Percentiles rank a stretch among this genome's conserved stretches.
These are phyloP conservation scores for Callaeas wilsoni DNA, from an alignment of 2,113 vertebrate genomes.

Conservation along the genomic window DNA sequence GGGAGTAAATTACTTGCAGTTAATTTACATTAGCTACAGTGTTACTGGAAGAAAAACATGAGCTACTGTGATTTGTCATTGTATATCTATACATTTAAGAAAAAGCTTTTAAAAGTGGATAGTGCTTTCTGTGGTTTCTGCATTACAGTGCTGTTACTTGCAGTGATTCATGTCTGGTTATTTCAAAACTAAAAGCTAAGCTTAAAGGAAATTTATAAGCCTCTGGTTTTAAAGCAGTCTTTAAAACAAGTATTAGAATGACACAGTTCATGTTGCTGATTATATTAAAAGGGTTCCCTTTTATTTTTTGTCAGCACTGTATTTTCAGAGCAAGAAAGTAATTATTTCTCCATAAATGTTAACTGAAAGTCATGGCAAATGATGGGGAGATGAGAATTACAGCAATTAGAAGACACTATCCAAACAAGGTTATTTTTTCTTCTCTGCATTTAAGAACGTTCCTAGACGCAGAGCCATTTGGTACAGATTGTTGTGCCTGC, in stretches of 20 bases:
- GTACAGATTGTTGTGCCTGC: not conserved
- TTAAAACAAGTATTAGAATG: not conserved
- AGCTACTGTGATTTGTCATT: not conserved
- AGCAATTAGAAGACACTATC: not conserved
- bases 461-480: not conserved
- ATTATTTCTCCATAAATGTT: not conserved
- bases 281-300: not conserved
- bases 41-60: not conserved
- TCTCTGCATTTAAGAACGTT: not conserved
- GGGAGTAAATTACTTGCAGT: not conserved
- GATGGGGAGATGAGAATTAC: not conserved
- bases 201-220: not conserved
- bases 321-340: not conserved
- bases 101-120: not conserved
- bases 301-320: not conserved
- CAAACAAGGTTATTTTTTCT: not conserved
- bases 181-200: conserved; percentile 12
- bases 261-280: not conserved
- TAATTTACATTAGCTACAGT: not conserved
- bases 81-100: not conserved
- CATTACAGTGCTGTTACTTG: not conserved
- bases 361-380: not conserved
- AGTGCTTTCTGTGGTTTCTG: not conserved
- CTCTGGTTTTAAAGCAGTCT: not conserved
- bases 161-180: not conserved